Evolutionary conservation across 2,797 vertebrate genomes (phyloP).

Genomic region (Enteromius unitaeniatus): DNA sequence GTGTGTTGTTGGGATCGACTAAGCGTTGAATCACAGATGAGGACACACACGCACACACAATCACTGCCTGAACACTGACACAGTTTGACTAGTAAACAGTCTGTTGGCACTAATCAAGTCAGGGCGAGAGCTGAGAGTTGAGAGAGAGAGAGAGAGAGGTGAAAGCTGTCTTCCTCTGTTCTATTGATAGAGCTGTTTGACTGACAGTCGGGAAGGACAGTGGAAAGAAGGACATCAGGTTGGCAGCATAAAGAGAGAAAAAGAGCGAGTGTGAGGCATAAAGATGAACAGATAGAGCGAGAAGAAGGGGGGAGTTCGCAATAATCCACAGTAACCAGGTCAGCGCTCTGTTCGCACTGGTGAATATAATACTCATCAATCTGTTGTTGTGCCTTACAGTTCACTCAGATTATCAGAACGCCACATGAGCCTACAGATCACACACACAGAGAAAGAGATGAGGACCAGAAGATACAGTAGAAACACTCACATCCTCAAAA

Average conservation of each 20-base stretch:
- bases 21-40: constrained; percentile 57
- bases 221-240: constrained; percentile 52
- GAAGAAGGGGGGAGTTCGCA: constrained; percentile 51
- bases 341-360: constrained; percentile 21
- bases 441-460: constrained; percentile 22
- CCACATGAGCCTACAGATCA: constrained; percentile 14
- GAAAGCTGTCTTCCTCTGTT: constrained; percentile 18
- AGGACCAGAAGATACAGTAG: constrained; percentile 29
- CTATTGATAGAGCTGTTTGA: constrained; percentile 52
- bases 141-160: constrained; percentile 25
- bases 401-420: constrained; percentile 18
- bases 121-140: neutral
- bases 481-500: constrained; percentile 49
- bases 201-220: constrained; percentile 44
- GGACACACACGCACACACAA: constrained; percentile 21
- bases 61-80: constrained; percentile 43
- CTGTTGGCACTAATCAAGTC: constrained; percentile 19
- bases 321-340: constrained; percentile 35
- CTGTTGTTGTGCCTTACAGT: neutral
- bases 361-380: constrained; percentile 28
- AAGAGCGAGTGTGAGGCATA: constrained; percentile 44
- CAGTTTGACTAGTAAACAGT: constrained; percentile 54
- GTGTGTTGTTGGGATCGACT: constrained; percentile 55
- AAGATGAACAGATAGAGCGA: constrained; percentile 29
- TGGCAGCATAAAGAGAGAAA: constrained; percentile 52